phyloP scores from a whole-genome alignment of 2,797 vertebrate species.

The Florisuga fusca region DNA sequence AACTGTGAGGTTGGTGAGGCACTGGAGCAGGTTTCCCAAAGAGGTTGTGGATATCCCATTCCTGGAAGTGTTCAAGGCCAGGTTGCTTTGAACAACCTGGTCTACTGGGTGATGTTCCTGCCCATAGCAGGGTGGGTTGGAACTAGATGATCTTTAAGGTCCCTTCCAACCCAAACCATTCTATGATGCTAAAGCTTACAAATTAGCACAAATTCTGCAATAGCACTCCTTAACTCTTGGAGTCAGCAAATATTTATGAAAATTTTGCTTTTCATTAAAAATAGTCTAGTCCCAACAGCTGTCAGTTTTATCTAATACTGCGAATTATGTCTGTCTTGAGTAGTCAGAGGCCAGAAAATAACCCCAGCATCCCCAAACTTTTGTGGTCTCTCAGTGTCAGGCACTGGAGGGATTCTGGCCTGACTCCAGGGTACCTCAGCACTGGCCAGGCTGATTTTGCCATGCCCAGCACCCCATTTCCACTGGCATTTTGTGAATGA shows the following conservation, averaged over 20 bases:
- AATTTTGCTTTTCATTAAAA: not conserved
- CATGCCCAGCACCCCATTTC: accelerated
- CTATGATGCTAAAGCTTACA: not conserved
- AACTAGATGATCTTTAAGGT: too few species aligned
- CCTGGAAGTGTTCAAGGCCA: too few species aligned
- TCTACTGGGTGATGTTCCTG: too few species aligned
- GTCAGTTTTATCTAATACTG: accelerated
- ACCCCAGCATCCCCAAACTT: accelerated
- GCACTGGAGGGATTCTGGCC: accelerated
- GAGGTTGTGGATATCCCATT: too few species aligned
- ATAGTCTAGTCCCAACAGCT: accelerated
- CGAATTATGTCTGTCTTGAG: not conserved
- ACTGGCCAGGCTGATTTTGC: not conserved
- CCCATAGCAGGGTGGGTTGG: too few species aligned
- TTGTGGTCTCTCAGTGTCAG: accelerated
- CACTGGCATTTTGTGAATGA: not conserved
- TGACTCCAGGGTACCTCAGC: not conserved
- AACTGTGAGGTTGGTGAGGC: too few species aligned
- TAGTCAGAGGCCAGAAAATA: not conserved
- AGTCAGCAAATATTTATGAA: not conserved
- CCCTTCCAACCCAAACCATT: too few species aligned
- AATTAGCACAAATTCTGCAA: slow-evolving; percentile 7
- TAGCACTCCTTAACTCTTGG: not conserved
- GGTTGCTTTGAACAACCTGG: too few species aligned
- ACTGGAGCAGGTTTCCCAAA: too few species aligned